Evolutionary conservation across 2,113 vertebrate species (phyloP).

Genomic region (Bostrychus sinensis): DNA sequence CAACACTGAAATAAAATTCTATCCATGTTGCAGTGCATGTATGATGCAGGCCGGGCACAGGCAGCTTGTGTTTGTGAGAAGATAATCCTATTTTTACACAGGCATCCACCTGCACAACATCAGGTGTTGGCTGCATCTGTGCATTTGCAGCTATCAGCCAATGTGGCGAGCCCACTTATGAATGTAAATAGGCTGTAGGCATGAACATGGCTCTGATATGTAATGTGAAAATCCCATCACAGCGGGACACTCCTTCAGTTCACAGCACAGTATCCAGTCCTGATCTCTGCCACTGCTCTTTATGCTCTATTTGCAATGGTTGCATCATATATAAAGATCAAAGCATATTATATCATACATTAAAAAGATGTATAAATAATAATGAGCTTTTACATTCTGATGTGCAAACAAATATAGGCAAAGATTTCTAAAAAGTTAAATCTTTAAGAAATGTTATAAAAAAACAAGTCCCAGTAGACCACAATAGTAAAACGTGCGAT

Average conservation of each 20-base stretch:
- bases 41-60: neutral
- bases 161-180: constrained; percentile 23
- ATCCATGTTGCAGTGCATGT: constrained; percentile 13
- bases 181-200: constrained; percentile 35
- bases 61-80: constrained; percentile 26
- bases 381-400: constrained; percentile 28
- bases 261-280: constrained; percentile 19
- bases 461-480: neutral
- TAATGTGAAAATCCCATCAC: constrained; percentile 36
- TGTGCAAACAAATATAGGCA: neutral
- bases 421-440: neutral
- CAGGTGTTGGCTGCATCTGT: constrained; percentile 37
- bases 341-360: constrained; percentile 34
- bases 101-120: constrained; percentile 21
- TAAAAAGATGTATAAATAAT: constrained; percentile 34
- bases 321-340: constrained; percentile 47
- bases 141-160: constrained; percentile 23
- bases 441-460: neutral
- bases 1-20: constrained; percentile 44
- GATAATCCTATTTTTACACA: constrained; percentile 33
- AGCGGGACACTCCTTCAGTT: constrained; percentile 22
- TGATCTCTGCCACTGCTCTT: constrained; percentile 35
- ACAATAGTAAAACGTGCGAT: no score
- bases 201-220: constrained; percentile 39
- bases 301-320: constrained; percentile 27